Percentiles rank a stretch among this genome's conserved stretches.
phyloP scores from a whole-genome alignment of 1,140 invertebrate species.

The Nymphalis io region DNA sequence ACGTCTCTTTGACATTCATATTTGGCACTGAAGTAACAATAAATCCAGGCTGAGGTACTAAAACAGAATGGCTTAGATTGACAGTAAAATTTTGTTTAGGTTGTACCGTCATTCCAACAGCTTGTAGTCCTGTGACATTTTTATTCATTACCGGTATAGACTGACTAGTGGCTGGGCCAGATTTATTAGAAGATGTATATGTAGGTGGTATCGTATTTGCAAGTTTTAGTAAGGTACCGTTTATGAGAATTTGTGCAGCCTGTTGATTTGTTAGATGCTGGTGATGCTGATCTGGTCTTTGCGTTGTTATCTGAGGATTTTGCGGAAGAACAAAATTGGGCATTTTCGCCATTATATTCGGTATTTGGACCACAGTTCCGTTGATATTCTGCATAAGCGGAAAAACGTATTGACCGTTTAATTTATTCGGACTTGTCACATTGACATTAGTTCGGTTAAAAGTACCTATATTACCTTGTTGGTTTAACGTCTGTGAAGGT shows the following conservation, averaged over 20 bases:
- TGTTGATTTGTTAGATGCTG: conserved; percentile 66
- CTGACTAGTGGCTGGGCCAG: conserved; percentile 60
- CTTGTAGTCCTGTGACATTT: conserved; percentile 61
- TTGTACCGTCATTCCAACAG: conserved; percentile 70
- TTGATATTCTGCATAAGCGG: conserved; percentile 78
- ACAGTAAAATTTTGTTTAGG: conserved; percentile 75
- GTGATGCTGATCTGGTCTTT: conserved; percentile 55
- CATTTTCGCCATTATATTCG: conserved; percentile 77
- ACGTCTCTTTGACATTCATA: conserved; percentile 78
- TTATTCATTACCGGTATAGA: conserved; percentile 69
- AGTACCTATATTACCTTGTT: conserved; percentile 61
- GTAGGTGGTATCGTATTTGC: conserved; percentile 65
- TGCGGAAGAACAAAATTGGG: conserved; percentile 76
- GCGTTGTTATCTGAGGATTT: conserved; percentile 59
- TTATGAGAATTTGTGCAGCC: conserved; percentile 73
- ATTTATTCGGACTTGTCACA: conserved; percentile 75
- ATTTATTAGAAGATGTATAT: conserved; percentile 64
- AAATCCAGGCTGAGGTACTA: conserved; percentile 76
- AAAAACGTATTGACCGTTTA: conserved; percentile 77
- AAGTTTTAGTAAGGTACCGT: conserved; percentile 77
- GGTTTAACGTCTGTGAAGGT: conserved; percentile 62
- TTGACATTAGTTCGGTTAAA: conserved; percentile 72
- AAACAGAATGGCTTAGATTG: conserved; percentile 73
- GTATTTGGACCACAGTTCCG: conserved; percentile 77
- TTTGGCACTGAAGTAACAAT: conserved; percentile 79